Conservation (phyloP, 2,888 invertebrate genomes). For the Melieria picta region DNA sequence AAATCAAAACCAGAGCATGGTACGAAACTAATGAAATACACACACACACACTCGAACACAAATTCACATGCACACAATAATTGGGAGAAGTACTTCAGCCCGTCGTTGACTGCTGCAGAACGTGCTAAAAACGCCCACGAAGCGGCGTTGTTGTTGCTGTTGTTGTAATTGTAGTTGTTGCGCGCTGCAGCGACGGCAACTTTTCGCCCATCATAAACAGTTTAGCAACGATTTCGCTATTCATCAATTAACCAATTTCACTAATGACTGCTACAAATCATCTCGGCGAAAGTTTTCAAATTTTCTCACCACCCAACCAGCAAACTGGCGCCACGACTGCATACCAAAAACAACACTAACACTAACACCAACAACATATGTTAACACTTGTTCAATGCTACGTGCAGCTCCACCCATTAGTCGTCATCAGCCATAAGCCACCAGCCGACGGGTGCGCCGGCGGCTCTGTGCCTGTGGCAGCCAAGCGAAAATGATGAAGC, state of each 20-base stretch:
- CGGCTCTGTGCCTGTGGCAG: background rate
- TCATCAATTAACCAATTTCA: slow-evolving; percentile 44
- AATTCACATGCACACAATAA: too few species aligned
- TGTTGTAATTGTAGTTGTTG: slow-evolving; percentile 5
- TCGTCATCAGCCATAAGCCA: background rate
- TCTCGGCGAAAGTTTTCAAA: slow-evolving; percentile 25
- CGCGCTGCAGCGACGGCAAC: slow-evolving; percentile 11
- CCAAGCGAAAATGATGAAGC: background rate
- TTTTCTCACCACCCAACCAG: background rate
- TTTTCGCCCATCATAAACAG: slow-evolving; percentile 29
- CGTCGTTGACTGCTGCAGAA: too few species aligned
- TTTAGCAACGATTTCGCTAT: slow-evolving; percentile 34
- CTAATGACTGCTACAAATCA: slow-evolving; percentile 40
- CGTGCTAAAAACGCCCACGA: too few species aligned
- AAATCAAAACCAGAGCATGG: too few species aligned
- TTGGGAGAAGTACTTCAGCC: background rate
- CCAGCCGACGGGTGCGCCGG: background rate
- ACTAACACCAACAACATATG: background rate
- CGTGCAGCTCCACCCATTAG: background rate
- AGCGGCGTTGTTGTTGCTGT: background rate
- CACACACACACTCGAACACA: background rate
- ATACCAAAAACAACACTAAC: background rate
- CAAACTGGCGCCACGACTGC: too few species aligned
- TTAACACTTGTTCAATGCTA: background rate
- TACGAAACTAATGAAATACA: too few species aligned